A percentile compares a stretch with the other conserved stretches of the same genome.
Evolutionary conservation across 1,140 invertebrate genomes (phyloP).

Genomic region (Lordiphosa clarofinis): DNA sequence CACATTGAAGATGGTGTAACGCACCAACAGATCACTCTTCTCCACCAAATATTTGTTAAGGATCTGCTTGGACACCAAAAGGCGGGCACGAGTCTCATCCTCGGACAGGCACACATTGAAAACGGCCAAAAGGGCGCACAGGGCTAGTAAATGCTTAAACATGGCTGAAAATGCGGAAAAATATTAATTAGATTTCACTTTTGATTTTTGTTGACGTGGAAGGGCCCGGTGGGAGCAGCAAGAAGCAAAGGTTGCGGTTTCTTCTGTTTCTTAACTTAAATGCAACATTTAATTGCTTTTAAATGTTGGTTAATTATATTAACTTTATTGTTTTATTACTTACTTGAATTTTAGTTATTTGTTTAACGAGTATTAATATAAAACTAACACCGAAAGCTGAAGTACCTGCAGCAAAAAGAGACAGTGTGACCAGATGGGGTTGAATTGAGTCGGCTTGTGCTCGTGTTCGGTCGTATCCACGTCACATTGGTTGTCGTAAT

Average conservation of each 20-base stretch:
- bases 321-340: conserved; percentile 33
- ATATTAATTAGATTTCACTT: conserved; percentile 31
- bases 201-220: conserved; percentile 74
- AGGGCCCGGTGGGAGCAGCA: conserved; percentile 23
- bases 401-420: conserved; percentile 1
- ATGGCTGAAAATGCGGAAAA: conserved; percentile 53
- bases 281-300: neutral
- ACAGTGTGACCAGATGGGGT: neutral
- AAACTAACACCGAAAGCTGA: conserved; percentile 27
- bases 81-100: conserved; percentile 86
- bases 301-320: neutral
- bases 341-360: conserved; percentile 49
- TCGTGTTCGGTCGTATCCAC: conserved; percentile 15
- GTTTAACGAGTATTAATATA: conserved; percentile 27
- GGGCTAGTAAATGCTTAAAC: conserved; percentile 54
- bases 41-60: conserved; percentile 99
- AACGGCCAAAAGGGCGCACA: conserved; percentile 61
- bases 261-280: conserved; percentile 12
- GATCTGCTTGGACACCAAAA: conserved; percentile 93
- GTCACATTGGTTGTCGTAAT: conserved; percentile 13
- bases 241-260: conserved; percentile 5
- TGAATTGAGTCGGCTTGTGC: conserved; percentile 7
- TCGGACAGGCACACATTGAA: conserved; percentile 68
- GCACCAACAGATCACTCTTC: conserved; percentile 96
- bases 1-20: conserved; percentile 93